These are phyloP conservation scores for Geococcyx californianus DNA, from an alignment of 2,113 vertebrate genomes.

Conservation along the genomic window DNA sequence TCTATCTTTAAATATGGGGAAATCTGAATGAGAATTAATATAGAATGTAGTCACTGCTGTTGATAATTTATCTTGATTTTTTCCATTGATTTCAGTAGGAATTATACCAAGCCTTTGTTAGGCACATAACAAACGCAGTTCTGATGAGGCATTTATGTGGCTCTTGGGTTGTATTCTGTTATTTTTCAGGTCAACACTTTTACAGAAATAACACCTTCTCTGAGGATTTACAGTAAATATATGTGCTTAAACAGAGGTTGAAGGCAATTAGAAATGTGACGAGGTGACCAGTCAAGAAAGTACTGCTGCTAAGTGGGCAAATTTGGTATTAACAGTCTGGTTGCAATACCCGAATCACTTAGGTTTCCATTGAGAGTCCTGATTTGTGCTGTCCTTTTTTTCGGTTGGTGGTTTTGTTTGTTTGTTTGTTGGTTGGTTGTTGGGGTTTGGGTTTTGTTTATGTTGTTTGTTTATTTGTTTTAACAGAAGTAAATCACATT, in stretches of 20 bases:
- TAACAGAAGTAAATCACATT: not conserved
- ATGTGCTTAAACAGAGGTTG: not conserved
- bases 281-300: not conserved
- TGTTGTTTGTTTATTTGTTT: no score
- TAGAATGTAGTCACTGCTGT: not conserved
- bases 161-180: not conserved
- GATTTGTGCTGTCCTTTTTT: not conserved
- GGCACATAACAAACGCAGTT: not conserved
- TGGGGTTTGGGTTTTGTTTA: no score
- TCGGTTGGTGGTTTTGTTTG: not conserved
- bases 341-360: not conserved
- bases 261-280: not conserved
- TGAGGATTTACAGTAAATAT: not conserved
- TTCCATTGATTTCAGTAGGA: not conserved
- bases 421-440: no score
- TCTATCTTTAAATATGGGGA: not conserved
- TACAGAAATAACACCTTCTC: not conserved
- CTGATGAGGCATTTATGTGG: not conserved
- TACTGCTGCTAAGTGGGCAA: not conserved
- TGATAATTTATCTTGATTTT: not conserved
- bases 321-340: not conserved
- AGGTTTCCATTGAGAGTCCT: not conserved
- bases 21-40: not conserved
- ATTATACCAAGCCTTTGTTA: not conserved
- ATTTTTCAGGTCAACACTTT: not conserved